Base-by-base conservation (phyloP, 2,888 invertebrate species). In the Carpatolechia fugitivella region DNA sequence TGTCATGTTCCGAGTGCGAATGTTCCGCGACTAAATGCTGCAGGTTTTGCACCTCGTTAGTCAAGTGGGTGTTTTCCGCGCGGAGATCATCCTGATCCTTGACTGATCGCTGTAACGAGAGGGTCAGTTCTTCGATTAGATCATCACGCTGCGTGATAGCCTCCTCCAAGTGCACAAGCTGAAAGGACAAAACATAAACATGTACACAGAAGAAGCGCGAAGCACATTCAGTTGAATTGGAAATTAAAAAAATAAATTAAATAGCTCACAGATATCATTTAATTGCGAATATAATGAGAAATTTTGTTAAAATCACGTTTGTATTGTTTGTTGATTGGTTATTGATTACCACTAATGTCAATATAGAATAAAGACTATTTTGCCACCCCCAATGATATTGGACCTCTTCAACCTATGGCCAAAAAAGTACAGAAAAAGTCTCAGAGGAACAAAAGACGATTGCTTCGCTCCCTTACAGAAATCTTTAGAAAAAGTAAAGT, bases 141-240 rank as follows among this genome's bases (percentile, higher is more conserved):
- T 92, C 91, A 72, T 95, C 94, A 68, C 95, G 93, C 64, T 93
- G 92, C 10, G 90, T 85, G 56, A 96, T 85, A 65, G 94, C 94
- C 66, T 90, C 91, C 78, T 95, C 94, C 78, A 93, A 94, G 80
- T 95, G 94, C 77, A 93, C 91, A 70, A 94, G 91, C 95, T 95
- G 82, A 74, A 91, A 91, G 73, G 77, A 86, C 70, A 56, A 68
- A 69, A 74, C 70, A 72, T 71, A 48, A 33, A 55, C 50, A 56
- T 35, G 38, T 14, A 55, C 13, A 41, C 46, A 35, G 14, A 54
- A 46, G 55, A 54, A 57, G 56, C 53, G 54, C 48, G 49, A 52
- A 46, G 24, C 38, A 35, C 7, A 49, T 54, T 36, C 48, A 38
- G 29, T 16, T 38, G 13, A 30, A 44, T 13, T n/a, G n/a, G n/a